Percentiles rank a stretch among this genome's conserved stretches.
These are phyloP conservation scores for Hemiprocne comata DNA, from an alignment of 2,113 vertebrate species.

Conservation along the genomic window DNA sequence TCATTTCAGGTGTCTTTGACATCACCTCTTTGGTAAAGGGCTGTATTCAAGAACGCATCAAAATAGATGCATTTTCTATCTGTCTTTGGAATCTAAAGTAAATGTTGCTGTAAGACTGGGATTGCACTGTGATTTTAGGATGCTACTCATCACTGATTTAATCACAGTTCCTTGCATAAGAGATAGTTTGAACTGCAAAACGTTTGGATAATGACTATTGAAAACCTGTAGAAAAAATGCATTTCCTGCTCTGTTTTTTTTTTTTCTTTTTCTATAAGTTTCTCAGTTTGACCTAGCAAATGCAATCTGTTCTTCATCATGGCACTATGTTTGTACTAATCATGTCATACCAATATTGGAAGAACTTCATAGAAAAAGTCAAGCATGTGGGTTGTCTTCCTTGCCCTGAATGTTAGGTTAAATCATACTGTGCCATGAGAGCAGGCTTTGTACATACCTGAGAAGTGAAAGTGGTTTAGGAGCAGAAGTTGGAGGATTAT, in stretches of 20 bases:
- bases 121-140: not conserved
- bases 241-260: not conserved
- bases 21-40: not conserved
- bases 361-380: not conserved
- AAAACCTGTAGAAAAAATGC: not conserved
- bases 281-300: not conserved
- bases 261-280: not conserved
- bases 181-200: not conserved
- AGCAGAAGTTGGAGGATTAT: not conserved
- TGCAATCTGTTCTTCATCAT: not conserved
- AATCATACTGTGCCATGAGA: not conserved
- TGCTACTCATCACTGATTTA: not conserved
- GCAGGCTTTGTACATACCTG: not conserved
- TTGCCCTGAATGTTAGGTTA: not conserved
- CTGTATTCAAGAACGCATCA: not conserved
- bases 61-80: not conserved
- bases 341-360: not conserved
- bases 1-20: not conserved
- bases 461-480: not conserved
- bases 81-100: not conserved
- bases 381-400: not conserved
- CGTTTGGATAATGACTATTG: not conserved
- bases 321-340: not conserved
- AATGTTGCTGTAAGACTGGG: not conserved
- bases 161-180: not conserved